Evolutionary conservation across 92 coral and sea anemone species (phyloP), one percentile per base, ranked within the genome.

Genomic region (Diadumene lineata): DNA sequence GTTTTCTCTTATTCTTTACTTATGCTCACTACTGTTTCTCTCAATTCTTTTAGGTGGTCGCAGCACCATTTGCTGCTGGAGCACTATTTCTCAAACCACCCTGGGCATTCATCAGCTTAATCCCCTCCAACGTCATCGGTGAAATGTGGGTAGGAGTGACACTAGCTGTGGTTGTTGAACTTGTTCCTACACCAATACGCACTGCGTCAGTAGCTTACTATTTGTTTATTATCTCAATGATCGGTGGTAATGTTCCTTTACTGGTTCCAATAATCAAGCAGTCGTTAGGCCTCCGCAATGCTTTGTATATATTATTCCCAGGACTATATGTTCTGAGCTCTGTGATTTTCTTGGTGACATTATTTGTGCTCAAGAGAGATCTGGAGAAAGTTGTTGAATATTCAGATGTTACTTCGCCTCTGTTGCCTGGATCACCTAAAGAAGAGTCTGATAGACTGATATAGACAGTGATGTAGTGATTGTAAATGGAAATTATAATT

Each of bases 81-180:
- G 97, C 98, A 18, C 78, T 94, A 22, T 94, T 94, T 69, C 88
- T 94, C 24, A 61, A 83, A 25, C 97, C 98, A 18, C 98, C 98
- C 0, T 83, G 87, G 82, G 93, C 97, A 2, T 94, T 94, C 53
- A 85, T 94, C 69, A 94, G 98, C 71, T 78, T 94, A 21, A 88
- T 94, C 34, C 94, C 90, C 7, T 89, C 94, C 60, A 94, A 92
- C 82, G 60, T 94, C 65, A 94, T 91, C 34, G 98, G 97, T 25
- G 98, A 94, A 70, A 94, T 94, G 98, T 94, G 98, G 98, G 97
- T 94, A 1, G 98, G 98, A 22, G 98, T 94, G 3, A 92, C 98
- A 2, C 79, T 94, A 23, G 94, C 98, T 1, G 96, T 94, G 1
- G 96, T 94, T 0, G 97, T 92, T 2, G 98, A 94, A 67, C 90